Base-by-base conservation (phyloP, 2,797 vertebrate species). In the Hirundo rustica region DNA sequence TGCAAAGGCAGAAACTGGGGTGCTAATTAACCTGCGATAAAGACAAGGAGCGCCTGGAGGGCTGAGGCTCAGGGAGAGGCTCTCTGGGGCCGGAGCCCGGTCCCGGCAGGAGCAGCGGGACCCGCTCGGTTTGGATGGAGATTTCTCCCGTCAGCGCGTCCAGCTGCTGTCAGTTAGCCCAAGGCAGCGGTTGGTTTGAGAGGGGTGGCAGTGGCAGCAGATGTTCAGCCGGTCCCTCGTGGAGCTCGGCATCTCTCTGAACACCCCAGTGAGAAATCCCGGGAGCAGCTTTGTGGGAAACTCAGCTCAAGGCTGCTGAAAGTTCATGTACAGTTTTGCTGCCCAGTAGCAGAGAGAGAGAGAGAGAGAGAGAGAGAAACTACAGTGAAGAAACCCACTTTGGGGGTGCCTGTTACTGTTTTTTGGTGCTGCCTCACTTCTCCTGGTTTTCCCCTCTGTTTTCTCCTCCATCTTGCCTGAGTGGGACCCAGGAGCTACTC, bases 1-100 rank as follows among this genome's bases (percentile, higher is more conserved):
- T 95, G 93, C 93, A 68, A 50, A 23, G 87, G 85, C 87, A 96
- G 88, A 88, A 95, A 81, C 88, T 32, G 75, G 65, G 14, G 50
- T 83, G 85, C 76, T 89, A 75, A 95, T 95, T 86, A 93, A 66
- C 7, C 29, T 0, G 7, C 0, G 60, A 92, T 93, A 77, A 74
- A 65, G 79, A 27, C 65, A 11, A 89, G 88, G 68, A 84, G 90
- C 60, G 90, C 92, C 92, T 48, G 79, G 66, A 53, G 93, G 66
- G 82, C 89, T 44, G 77, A 47, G 83, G 72, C 64, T 76, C 30
- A 71, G 66, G 45, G n/a, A 82, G 72, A 30, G n/a, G 83, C 47
- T 79, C 53, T 65, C 34, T 25, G 1, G 0, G 36, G 16, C 0
- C 4, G 26, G 72, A 48, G 17, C 0, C 0, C 1, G 14, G 48